A percentile compares a stretch with the other conserved stretches of the same genome.
Conservation (phyloP, 2,888 invertebrate species). For the Pyralis farinalis region DNA sequence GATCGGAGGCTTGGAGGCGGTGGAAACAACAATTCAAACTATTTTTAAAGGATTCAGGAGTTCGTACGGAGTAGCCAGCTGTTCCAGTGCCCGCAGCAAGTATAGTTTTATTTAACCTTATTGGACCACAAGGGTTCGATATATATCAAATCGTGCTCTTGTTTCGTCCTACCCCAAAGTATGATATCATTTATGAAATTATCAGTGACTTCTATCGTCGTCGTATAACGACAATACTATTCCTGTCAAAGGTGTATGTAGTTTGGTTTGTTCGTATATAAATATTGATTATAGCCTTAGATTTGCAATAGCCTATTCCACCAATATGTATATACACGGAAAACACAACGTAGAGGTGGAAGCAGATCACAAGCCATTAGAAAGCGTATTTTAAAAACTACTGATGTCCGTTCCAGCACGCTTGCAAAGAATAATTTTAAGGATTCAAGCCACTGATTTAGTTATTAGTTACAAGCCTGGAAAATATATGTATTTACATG, state of each 20-base stretch:
- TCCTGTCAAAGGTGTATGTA: conserved; percentile 12
- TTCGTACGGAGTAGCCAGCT: background rate
- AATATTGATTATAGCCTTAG: conserved; percentile 10
- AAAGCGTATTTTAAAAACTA: conserved; percentile 23
- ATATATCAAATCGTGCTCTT: conserved; percentile 5
- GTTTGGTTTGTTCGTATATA: conserved; percentile 7
- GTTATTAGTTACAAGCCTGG: conserved; percentile 23
- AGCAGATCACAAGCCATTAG: conserved; percentile 22
- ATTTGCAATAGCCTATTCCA: conserved; percentile 13
- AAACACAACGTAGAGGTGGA: conserved; percentile 7
- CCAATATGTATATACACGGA: conserved; percentile 17
- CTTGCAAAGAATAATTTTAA: conserved; percentile 27
- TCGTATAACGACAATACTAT: conserved; percentile 15
- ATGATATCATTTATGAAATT: too few species aligned
- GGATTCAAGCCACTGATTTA: conserved; percentile 24
- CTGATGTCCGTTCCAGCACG: too few species aligned
- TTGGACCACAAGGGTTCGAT: conserved; percentile 7
- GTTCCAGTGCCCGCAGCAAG: conserved; percentile 1
- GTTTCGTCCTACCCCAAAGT: too few species aligned
- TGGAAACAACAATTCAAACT: conserved; percentile 1
- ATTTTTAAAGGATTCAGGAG: conserved; percentile 1
- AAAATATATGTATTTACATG: conserved; percentile 28
- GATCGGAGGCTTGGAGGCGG: too few species aligned
- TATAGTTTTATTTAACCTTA: conserved; percentile 5
- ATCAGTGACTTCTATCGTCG: too few species aligned